Percentiles rank a stretch among this genome's conserved stretches.
Conservation (phyloP, 2,113 vertebrate species). For the Syngnathus scovelli region DNA sequence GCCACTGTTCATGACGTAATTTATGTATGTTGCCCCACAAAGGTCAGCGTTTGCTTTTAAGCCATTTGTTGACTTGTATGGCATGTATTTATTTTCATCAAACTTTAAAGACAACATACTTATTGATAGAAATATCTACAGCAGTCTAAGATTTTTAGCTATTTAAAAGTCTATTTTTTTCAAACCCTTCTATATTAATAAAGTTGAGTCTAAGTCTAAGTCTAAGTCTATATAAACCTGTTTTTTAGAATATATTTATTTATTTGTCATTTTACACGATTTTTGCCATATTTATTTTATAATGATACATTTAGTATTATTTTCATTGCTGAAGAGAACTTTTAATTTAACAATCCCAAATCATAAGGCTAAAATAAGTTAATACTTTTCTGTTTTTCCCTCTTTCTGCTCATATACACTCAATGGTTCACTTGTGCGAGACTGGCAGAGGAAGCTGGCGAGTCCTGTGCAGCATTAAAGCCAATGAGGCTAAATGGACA, state of each 20-base stretch:
- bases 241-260: not conserved
- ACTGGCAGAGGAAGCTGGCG: slow-evolving; percentile 9
- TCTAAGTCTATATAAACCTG: not conserved
- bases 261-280: not conserved
- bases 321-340: not conserved
- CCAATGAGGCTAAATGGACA: slow-evolving; percentile 65
- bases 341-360: not conserved
- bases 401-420: not conserved
- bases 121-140: too few species aligned
- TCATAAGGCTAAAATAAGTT: not conserved
- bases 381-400: not conserved
- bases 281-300: not conserved
- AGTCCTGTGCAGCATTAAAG: slow-evolving; percentile 39
- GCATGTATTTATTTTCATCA: too few species aligned
- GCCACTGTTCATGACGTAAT: too few species aligned
- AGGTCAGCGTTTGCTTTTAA: too few species aligned
- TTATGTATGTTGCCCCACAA: too few species aligned
- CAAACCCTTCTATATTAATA: not conserved
- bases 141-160: not conserved
- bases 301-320: not conserved
- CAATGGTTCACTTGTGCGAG: not conserved
- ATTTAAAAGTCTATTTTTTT: not conserved
- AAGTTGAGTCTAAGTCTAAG: too few species aligned
- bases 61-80: too few species aligned
- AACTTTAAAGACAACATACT: too few species aligned